Conservation (phyloP, 2,888 invertebrate species). For the Dryococelus australis region DNA sequence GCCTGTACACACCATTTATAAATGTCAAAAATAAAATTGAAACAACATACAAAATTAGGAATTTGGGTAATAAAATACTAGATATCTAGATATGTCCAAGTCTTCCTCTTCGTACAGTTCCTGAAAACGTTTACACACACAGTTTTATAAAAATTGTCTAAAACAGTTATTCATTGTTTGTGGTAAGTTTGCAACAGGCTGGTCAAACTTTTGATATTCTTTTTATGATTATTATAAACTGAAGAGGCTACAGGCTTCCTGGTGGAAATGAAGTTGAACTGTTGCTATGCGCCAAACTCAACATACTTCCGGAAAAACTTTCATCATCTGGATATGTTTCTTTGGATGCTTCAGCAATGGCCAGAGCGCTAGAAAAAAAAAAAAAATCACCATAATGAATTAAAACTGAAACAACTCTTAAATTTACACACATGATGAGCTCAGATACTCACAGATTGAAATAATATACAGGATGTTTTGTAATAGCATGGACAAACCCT, state of each 20-base stretch:
- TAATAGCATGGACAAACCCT: too few relatives aligned
- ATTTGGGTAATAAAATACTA: not conserved
- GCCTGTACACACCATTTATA: not conserved
- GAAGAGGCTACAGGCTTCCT: conserved; percentile 43
- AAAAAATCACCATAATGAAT: conserved; percentile 21
- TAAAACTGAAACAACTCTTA: too few relatives aligned
- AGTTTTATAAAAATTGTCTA: not conserved
- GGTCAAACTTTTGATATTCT: conserved; percentile 20
- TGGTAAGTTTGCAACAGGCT: not conserved
- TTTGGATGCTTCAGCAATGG: conserved; percentile 89
- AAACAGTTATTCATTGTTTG: not conserved
- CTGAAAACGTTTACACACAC: not conserved
- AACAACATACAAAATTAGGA: not conserved
- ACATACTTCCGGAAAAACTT: conserved; percentile 92
- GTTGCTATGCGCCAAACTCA: conserved; percentile 94
- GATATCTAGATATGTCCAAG: not conserved
- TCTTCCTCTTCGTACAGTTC: not conserved
- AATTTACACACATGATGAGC: too few relatives aligned
- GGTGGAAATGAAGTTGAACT: conserved; percentile 92
- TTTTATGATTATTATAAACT: not conserved
- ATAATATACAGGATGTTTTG: too few relatives aligned
- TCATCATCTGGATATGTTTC: conserved; percentile 90
- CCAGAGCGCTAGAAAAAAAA: conserved; percentile 75
- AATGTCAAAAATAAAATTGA: not conserved
- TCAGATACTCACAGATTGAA: too few relatives aligned